Percentiles rank a stretch among this genome's conserved stretches.
These are phyloP conservation scores for Aplysina aerophoba DNA, from an alignment of 37 sponge, comb jelly and placozoan genomes.

Conservation along the genomic window DNA sequence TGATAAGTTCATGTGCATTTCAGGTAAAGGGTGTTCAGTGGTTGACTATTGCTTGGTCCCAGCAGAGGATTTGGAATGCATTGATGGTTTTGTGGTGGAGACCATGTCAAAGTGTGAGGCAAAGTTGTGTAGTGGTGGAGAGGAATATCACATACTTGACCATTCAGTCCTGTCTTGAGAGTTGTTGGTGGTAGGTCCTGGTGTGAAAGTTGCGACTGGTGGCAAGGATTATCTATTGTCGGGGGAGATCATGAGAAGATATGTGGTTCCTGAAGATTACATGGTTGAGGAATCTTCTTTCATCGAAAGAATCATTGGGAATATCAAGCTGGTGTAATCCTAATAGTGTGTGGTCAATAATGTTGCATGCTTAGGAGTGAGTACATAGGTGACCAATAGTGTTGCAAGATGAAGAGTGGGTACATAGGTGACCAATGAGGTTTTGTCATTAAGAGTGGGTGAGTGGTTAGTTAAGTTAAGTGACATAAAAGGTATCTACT, in stretches of 20 bases:
- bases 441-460: no score
- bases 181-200: constrained; percentile 27
- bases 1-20: constrained; percentile 31
- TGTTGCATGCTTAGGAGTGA: no score
- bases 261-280: constrained; percentile 31
- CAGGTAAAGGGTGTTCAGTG: constrained; percentile 29
- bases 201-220: constrained; percentile 25
- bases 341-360: no score
- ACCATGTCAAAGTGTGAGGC: constrained; percentile 36
- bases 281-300: constrained; percentile 22
- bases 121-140: constrained; percentile 30
- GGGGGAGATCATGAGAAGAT: constrained; percentile 19
- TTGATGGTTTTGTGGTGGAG: constrained; percentile 24
- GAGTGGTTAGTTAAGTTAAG: no score
- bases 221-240: constrained; percentile 13
- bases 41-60: constrained; percentile 33
- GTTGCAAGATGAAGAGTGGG: no score
- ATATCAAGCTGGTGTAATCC: constrained; percentile 25
- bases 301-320: constrained; percentile 26
- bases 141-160: constrained; percentile 19
- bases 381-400: no score
- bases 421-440: no score
- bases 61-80: constrained; percentile 16
- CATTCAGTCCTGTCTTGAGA: constrained; percentile 31
- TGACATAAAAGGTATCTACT: no score